These are phyloP conservation scores for Caenorhabditis latens DNA, from an alignment of 1,140 invertebrate species.

Conservation along the genomic window DNA sequence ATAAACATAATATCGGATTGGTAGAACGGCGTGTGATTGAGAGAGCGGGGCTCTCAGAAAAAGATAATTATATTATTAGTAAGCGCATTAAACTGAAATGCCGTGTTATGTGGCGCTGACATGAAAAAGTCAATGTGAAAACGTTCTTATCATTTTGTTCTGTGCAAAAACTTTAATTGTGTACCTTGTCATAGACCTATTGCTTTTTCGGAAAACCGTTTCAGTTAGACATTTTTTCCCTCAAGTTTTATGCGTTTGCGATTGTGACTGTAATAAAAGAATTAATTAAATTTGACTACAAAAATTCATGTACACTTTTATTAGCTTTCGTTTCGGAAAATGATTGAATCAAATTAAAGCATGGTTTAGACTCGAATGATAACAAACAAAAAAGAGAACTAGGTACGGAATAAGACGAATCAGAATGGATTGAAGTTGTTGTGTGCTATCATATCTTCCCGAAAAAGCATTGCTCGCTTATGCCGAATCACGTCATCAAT, in stretches of 20 bases:
- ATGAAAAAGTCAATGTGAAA: constrained; percentile 42
- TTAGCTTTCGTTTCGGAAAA: constrained; percentile 25
- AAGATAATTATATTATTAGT: constrained; percentile 35
- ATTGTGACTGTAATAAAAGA: not conserved
- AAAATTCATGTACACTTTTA: constrained; percentile 29
- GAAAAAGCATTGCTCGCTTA: constrained; percentile 31
- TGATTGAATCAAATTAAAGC: constrained; percentile 39
- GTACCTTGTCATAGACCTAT: not conserved
- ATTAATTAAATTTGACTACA: not conserved
- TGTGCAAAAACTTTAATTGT: constrained; percentile 34
- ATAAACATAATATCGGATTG: not conserved
- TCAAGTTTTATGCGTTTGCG: not conserved
- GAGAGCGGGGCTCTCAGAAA: not conserved
- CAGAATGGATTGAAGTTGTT: constrained; percentile 11
- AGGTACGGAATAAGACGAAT: not conserved
- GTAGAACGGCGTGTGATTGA: constrained; percentile 23
- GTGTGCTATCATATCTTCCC: constrained; percentile 36
- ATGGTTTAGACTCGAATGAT: constrained; percentile 37
- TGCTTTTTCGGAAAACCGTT: not conserved
- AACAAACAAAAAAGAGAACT: constrained; percentile 6
- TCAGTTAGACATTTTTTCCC: not conserved
- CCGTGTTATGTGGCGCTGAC: constrained; percentile 33
- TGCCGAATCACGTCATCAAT: constrained; percentile 46
- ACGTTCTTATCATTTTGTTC: constrained; percentile 52
- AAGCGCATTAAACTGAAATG: constrained; percentile 42